phyloP scores from a whole-genome alignment of 92 coral and sea anemone species.

The Heliopora coerulea region DNA sequence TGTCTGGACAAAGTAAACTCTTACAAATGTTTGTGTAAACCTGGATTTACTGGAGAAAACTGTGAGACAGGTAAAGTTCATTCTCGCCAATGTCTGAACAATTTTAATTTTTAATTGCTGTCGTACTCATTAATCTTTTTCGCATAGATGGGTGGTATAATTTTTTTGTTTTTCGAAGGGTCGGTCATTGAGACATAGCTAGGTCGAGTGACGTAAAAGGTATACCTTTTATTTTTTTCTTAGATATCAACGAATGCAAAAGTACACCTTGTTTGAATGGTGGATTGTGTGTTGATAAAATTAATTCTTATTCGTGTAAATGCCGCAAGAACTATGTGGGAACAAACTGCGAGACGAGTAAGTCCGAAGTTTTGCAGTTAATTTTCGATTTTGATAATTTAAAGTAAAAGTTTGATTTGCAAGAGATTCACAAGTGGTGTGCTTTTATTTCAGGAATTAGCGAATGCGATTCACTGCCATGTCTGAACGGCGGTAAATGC shows the following conservation, averaged over 20 bases:
- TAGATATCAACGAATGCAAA: conserved; percentile 26
- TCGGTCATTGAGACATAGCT: neutral
- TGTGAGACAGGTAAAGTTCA: conserved; percentile 2
- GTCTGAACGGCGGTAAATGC: conserved; percentile 33
- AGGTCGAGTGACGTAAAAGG: neutral
- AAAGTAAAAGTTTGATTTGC: too few relatives aligned
- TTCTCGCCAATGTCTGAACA: too few relatives aligned
- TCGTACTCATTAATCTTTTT: too few relatives aligned
- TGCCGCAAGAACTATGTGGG: conserved; percentile 16
- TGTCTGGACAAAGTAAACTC: conserved; percentile 6
- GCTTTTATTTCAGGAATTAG: conserved; percentile 10
- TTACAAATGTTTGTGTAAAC: neutral
- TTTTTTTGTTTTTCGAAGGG: too few relatives aligned
- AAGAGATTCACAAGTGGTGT: too few relatives aligned
- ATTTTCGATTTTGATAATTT: neutral
- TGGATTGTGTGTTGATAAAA: conserved; percentile 10
- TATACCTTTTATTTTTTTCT: neutral
- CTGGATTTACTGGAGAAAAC: conserved; percentile 14
- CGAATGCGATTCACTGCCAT: conserved; percentile 21
- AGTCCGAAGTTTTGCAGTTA: neutral
- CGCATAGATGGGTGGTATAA: too few relatives aligned
- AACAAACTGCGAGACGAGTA: conserved; percentile 27
- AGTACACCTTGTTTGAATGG: conserved; percentile 2
- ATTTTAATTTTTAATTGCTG: neutral
- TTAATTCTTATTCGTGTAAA: conserved; percentile 17